phyloP scores from a whole-genome alignment of 2,888 invertebrate genomes.

The Ichneumoninae sp. region DNA sequence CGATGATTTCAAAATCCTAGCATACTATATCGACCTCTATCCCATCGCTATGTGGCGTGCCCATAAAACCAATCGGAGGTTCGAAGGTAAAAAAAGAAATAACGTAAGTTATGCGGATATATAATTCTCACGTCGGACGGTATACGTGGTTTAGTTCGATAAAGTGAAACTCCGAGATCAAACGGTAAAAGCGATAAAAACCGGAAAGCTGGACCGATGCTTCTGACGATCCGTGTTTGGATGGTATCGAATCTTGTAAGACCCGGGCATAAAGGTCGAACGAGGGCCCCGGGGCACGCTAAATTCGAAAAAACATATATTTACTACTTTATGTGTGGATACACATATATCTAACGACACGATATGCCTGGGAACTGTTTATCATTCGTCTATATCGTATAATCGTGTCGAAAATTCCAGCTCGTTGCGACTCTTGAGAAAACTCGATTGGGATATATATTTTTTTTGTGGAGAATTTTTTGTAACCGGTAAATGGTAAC shows the following conservation, averaged over 20 bases:
- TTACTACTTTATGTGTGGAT: slow-evolving; percentile 24
- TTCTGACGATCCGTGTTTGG: slow-evolving; percentile 10
- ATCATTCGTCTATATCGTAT: neutral
- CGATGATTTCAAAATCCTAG: slow-evolving; percentile 37
- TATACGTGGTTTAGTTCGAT: slow-evolving; percentile 47
- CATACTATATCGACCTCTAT: slow-evolving; percentile 39
- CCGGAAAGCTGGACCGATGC: slow-evolving; percentile 33
- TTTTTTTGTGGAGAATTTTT: too few relatives aligned
- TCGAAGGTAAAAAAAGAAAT: slow-evolving; percentile 37
- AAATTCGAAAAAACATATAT: slow-evolving; percentile 7
- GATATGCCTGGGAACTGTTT: slow-evolving; percentile 7
- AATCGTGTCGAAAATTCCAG: neutral
- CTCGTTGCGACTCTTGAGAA: too few relatives aligned
- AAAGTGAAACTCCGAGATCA: slow-evolving; percentile 63
- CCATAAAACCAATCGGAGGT: slow-evolving; percentile 58
- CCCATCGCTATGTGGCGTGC: slow-evolving; percentile 30
- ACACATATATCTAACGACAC: slow-evolving; percentile 20
- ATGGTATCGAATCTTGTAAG: slow-evolving; percentile 31
- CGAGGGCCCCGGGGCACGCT: slow-evolving; percentile 16
- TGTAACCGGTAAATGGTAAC: too few relatives aligned
- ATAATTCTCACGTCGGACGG: slow-evolving; percentile 48
- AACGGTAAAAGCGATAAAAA: slow-evolving; percentile 65
- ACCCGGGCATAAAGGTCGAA: slow-evolving; percentile 32
- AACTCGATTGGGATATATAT: neutral
- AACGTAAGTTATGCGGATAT: slow-evolving; percentile 46